Evolutionary conservation across 2,113 vertebrate genomes (phyloP), one percentile per base, ranked within the genome.

Genomic region (Nothocercus julius): DNA sequence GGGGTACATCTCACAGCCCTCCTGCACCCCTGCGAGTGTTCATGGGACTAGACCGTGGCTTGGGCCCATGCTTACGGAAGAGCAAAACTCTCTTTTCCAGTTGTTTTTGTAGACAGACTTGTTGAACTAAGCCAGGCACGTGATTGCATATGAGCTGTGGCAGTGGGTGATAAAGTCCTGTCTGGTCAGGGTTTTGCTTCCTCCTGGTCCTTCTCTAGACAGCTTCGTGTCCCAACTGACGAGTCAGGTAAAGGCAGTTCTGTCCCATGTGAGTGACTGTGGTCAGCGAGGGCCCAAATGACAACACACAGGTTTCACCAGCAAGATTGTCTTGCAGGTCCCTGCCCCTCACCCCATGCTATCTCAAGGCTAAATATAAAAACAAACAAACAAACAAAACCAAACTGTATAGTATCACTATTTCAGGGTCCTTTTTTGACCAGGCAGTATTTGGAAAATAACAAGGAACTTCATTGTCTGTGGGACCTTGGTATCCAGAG

Each of bases 391-490:
- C 27, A 56, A 56, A 56, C 14, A 28, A 9, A 53, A 15, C 15
- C 0, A 2, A 44, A 66, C 44, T 83, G 73, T 67, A 51, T 9
- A 7, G 11, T 3, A 0, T 4, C 12, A 9, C 7, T 67, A 8
- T 28, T 8, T 5, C 0, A 0, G 28, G 4, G 18, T 70, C 34
- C 32, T 87, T 76, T 28, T 49, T 85, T 82, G 61, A 45, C n/a
- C 0, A 0, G n/a, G 17, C 16, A 63, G 14, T 44, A 6, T 40
- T 75, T 64, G 53, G 70, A 64, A 85, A 93, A 91, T 30, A 89
- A n/a, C 12, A 0, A 0, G 40, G 24, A 77, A 58, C 1, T 0
- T 51, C 1, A 0, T 51, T 3, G 5, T 51, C 34, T 77, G 30
- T 58, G 59, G n/a, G 36, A 77, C 32, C 17, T 74, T 40, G 32